Evolutionary conservation across 2,797 vertebrate genomes (phyloP).

Genomic region (Lepus townsendii): DNA sequence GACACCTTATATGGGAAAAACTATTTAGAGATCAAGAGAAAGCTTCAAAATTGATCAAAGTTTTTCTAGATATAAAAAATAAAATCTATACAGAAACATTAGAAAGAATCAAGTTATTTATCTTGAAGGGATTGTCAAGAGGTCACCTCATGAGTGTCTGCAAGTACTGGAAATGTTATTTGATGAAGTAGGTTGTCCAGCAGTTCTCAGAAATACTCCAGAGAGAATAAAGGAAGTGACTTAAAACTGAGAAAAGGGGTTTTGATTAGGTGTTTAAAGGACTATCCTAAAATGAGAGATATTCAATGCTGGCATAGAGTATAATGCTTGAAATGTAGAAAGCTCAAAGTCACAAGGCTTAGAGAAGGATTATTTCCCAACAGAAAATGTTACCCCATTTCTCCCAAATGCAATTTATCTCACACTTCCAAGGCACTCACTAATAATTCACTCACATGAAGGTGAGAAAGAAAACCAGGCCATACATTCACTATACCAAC

Average conservation of each 20-base stretch:
- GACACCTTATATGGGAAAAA: slow-evolving; percentile 2
- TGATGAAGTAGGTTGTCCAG: slow-evolving; percentile 28
- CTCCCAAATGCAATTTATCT: not conserved
- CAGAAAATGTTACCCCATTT: not conserved
- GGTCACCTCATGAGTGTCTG: not conserved
- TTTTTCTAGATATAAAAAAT: not conserved
- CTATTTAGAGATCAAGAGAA: slow-evolving; percentile 61
- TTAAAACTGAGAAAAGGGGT: not conserved
- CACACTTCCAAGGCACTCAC: not conserved
- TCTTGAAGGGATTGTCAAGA: slow-evolving; percentile 3
- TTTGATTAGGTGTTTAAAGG: slow-evolving; percentile 1
- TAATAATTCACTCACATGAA: not conserved
- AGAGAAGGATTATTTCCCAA: not conserved
- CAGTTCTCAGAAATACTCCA: not conserved
- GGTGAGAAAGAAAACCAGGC: not conserved
- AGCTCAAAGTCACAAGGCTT: not conserved
- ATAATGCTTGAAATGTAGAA: not conserved
- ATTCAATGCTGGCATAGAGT: not conserved
- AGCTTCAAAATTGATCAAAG: slow-evolving; percentile 14
- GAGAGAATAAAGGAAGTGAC: slow-evolving; percentile 14
- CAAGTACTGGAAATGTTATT: slow-evolving; percentile 9
- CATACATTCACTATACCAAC: not conserved
- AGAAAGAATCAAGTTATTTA: slow-evolving; percentile 34
- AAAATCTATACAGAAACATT: slow-evolving; percentile 39
- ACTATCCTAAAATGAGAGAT: not conserved